Conservation (phyloP, 2,797 vertebrate genomes). For the Squalus acanthias region DNA sequence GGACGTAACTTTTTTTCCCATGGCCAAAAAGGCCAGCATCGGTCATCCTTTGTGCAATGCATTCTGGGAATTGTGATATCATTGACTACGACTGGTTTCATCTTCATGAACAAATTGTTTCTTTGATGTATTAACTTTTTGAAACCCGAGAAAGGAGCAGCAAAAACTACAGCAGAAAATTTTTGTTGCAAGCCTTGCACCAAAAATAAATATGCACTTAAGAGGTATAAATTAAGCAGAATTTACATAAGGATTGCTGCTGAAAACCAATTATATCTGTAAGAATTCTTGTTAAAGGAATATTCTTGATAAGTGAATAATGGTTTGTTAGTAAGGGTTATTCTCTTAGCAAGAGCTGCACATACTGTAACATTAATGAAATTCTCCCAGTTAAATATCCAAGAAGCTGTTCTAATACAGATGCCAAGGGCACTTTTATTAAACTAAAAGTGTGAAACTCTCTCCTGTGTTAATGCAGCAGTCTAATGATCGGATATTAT, state of each 20-base stretch:
- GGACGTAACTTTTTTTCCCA: neutral
- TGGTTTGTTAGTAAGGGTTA: neutral
- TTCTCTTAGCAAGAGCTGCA: neutral
- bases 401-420: conserved; percentile 4
- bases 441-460: conserved; percentile 32
- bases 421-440: conserved; percentile 27
- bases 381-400: neutral
- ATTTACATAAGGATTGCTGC: neutral
- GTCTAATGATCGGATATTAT: conserved; percentile 36
- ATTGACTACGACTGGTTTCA: neutral
- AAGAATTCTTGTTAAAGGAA: neutral
- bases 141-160: neutral
- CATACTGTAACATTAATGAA: conserved; percentile 7
- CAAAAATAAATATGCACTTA: neutral
- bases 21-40: neutral
- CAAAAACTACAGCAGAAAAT: neutral
- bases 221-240: neutral
- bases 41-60: neutral
- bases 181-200: neutral
- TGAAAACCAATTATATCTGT: neutral
- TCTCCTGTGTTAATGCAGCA: conserved; percentile 20
- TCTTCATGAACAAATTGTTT: neutral
- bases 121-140: neutral
- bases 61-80: neutral
- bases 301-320: conserved; percentile 29